Base-by-base conservation (phyloP, 2,113 vertebrate genomes). In the Pandion haliaetus region DNA sequence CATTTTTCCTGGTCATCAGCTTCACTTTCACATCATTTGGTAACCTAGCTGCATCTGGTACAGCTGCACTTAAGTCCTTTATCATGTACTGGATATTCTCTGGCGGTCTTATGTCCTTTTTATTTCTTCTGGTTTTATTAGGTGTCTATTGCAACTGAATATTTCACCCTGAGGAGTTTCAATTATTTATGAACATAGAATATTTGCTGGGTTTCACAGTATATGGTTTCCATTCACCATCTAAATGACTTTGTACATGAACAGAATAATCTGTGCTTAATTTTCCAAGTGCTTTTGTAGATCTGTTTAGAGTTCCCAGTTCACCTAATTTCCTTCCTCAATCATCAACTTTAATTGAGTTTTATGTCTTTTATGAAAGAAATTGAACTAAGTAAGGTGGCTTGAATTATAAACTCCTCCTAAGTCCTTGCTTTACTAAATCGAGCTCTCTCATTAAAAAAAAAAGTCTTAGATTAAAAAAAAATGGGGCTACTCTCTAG, bases 101-200 rank as follows among this genome's bases (percentile, higher is more conserved):
- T 13, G 4, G 34, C 28, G 25, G 42, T 67, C 57, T 76, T 72
- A 65, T 1, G 7, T 54, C 38, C 36, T 95, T 93, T 86, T 71
- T 82, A 88, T 88, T 93, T 72, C 79, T 89, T 58, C 77, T 93
- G 42, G n/a, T 86, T 96, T 94, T 91, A 90, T 95, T 88, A 95
- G 88, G 54, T 38, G 4, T 71, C 94, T 96, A 54, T n/a, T 79
- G 88, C 71, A 86, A 86, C n/a, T 18, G 42, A 86, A 23, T 93
- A 93, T 93, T 96, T 95, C 88, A 94, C 78, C 66, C 81, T n/a
- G 45, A 89, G 63, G 77, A 95, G 55, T 92, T 96, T 93, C 69
- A 96, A 92, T 95, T 95, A 78, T 96, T 97, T 82, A 97, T 83
- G 91, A 97, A 90, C 73, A 89, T 1, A 19, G 63, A 93, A 62